A percentile compares a stretch with the other conserved stretches of the same genome.
Evolutionary conservation across 2,113 vertebrate genomes (phyloP).

Genomic region (Ancistrus triradiatus): DNA sequence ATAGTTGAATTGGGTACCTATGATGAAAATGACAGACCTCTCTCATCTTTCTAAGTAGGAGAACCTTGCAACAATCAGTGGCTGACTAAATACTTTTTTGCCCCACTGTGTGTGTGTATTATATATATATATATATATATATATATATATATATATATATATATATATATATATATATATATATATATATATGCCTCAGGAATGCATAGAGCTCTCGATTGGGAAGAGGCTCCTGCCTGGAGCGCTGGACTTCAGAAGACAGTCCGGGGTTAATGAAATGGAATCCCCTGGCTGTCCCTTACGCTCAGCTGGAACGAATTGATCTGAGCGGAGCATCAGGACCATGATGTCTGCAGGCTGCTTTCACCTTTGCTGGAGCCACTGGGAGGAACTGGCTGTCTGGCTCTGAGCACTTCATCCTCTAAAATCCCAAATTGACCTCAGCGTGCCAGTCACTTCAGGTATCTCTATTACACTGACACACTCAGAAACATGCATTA

Average conservation of each 20-base stretch:
- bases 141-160: too few species aligned
- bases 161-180: too few species aligned
- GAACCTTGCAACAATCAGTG: too few species aligned
- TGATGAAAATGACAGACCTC: too few species aligned
- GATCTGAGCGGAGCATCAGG: conserved; percentile 66
- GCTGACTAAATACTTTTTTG: too few species aligned
- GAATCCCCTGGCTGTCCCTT: conserved; percentile 66
- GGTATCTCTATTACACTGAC: conserved; percentile 6
- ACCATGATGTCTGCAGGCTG: conserved; percentile 62
- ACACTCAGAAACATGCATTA: too few species aligned
- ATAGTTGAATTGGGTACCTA: too few species aligned
- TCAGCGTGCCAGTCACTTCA: conserved; percentile 1
- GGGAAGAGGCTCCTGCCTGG: conserved; percentile 1
- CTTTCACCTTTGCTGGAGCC: conserved; percentile 60
- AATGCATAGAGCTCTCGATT: neutral
- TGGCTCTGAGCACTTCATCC: conserved; percentile 41
- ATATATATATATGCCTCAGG: too few species aligned
- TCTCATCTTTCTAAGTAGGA: too few species aligned
- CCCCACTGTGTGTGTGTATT: too few species aligned
- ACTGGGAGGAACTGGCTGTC: conserved; percentile 59
- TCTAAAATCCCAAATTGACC: conserved; percentile 30
- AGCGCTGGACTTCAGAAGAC: conserved; percentile 52
- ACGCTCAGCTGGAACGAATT: conserved; percentile 69
- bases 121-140: too few species aligned
- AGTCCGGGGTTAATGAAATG: conserved; percentile 67